Evolutionary conservation across 2,113 vertebrate species (phyloP), one percentile per base, ranked within the genome.

Genomic region (Hippocampus guttulatus): DNA sequence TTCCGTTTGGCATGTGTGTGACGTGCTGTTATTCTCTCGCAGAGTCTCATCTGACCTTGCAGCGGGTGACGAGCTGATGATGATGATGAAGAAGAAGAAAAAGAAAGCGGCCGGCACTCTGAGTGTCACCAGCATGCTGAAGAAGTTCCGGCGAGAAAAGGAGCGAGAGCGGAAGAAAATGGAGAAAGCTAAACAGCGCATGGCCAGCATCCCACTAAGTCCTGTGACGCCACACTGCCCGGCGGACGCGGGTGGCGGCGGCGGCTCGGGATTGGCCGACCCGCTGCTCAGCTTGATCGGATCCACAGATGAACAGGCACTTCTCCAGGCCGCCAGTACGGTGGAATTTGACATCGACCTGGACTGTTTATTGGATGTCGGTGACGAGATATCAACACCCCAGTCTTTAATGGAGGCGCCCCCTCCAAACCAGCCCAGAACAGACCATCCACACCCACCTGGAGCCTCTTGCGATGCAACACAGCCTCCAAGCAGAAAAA

Each of bases 111-210:
- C 87, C 0, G 90, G 92, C 7, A 78, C 92, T 3, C 64, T 95
- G 58, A 94, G 92, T 0, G 93, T 98, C 69, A 94, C 94, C 78
- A 95, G 95, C 74, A 96, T 98, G 95, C 74, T 98, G 72, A 96
- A 93, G 75, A 96, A 94, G 74, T 96, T 98, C 72, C 94, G 95
- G 74, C 95, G 93, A 57, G 95, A 96, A 84, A 99, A 98, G 60
- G 93, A 94, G 60, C 88, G 74, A 61, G 83, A 89, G 30, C 82
- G 78, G 40, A 71, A 87, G 72, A 81, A 83, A 69, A 91, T 78
- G 90, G 91, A 88, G 9, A 88, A 80, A 18, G 91, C 88, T 1
- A 76, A 23, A 16, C 67, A 2, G 25, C 68, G 2, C 41, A 23
- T 14, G 0, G 33, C 67, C 0, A 52, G 9, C 2, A 6, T 64